A percentile compares a stretch with the other conserved stretches of the same genome.
phyloP scores from a whole-genome alignment of 2,888 invertebrate species.

The Cremastobaeus sp. region DNA sequence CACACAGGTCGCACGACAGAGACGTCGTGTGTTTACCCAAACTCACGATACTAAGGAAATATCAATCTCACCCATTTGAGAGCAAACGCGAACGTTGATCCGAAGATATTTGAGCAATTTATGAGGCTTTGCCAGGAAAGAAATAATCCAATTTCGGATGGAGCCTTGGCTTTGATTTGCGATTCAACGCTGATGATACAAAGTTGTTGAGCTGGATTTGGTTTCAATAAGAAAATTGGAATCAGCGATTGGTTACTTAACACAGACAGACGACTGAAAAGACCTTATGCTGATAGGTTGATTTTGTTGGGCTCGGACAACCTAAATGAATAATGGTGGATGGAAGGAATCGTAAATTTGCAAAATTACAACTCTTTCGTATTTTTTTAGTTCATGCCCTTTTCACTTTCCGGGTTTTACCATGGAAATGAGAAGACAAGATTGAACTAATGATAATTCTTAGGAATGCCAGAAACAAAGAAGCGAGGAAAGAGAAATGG shows the following conservation, averaged over 20 bases:
- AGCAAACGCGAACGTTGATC: conserved; percentile 46
- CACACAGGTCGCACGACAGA: conserved; percentile 13
- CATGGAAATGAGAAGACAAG: conserved; percentile 19
- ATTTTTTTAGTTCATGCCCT: too few relatives aligned
- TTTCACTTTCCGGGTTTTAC: background rate
- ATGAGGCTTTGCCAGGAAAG: conserved; percentile 11
- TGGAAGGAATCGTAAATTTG: too few relatives aligned
- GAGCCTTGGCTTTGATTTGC: conserved; percentile 2
- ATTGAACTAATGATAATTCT: conserved; percentile 39
- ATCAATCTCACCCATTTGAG: conserved; percentile 41
- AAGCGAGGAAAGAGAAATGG: conserved; percentile 52
- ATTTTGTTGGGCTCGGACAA: too few relatives aligned
- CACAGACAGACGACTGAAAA: too few relatives aligned
- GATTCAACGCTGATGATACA: background rate
- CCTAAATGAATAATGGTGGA: too few relatives aligned
- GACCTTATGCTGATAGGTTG: too few relatives aligned
- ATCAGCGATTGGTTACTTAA: too few relatives aligned
- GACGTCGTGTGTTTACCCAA: conserved; percentile 39
- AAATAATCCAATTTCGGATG: conserved; percentile 12
- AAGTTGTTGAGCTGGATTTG: background rate
- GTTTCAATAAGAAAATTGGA: conserved; percentile 1
- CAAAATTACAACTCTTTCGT: background rate
- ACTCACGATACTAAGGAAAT: conserved; percentile 40
- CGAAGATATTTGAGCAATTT: conserved; percentile 36
- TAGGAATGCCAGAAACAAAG: conserved; percentile 44